Evolutionary conservation across 2,113 vertebrate genomes (phyloP).

Genomic region (Neomonachus schauinslandi): DNA sequence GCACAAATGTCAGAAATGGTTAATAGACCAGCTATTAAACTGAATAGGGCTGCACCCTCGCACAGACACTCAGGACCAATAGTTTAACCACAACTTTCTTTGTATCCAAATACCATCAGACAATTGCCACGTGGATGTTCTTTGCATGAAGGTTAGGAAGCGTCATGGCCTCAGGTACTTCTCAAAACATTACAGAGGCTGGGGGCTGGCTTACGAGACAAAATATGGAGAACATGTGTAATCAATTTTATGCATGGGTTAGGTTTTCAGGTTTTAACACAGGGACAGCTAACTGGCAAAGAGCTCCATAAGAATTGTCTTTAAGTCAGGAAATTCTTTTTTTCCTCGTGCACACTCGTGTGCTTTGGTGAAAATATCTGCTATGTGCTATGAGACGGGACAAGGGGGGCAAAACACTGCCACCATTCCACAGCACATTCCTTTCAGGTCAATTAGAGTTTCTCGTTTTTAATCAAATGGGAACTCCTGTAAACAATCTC

Average conservation of each 20-base stretch:
- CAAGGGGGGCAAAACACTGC: background rate
- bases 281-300: background rate
- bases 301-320: slow-evolving; percentile 2
- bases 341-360: background rate
- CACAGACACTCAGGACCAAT: background rate
- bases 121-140: background rate
- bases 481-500: background rate
- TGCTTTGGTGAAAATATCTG: background rate
- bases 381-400: background rate
- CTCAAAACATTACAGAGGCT: background rate
- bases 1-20: background rate
- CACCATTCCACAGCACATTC: background rate
- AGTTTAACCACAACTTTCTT: background rate
- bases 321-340: slow-evolving; percentile 26
- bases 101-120: background rate
- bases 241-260: background rate
- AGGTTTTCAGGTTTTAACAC: slow-evolving; percentile 50
- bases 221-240: background rate
- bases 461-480: slow-evolving; percentile 52
- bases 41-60: background rate
- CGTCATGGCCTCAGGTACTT: background rate
- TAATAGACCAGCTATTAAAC: background rate
- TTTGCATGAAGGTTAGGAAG: background rate
- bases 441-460: background rate
- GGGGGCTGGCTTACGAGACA: background rate